phyloP scores from a whole-genome alignment of 1,140 invertebrate genomes.

The Brachionus angularis region DNA sequence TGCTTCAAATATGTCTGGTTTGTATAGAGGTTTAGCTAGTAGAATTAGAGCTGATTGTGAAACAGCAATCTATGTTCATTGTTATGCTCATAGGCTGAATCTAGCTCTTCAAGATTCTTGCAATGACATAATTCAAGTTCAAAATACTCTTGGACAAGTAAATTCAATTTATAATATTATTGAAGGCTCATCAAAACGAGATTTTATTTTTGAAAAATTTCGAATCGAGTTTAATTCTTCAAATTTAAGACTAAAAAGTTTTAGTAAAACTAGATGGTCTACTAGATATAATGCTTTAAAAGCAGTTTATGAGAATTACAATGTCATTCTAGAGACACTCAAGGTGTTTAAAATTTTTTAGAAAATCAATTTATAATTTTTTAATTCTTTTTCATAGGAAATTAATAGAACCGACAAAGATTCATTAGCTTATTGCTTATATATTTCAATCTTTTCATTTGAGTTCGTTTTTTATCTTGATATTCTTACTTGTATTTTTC shows the following conservation, averaged over 20 bases:
- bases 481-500: neutral
- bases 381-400: constrained; percentile 4
- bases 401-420: neutral
- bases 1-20: constrained; percentile 7
- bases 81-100: neutral
- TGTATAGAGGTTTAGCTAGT: constrained; percentile 1
- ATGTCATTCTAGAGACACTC: neutral
- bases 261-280: constrained; percentile 7
- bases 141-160: neutral
- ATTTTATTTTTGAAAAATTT: constrained; percentile 2
- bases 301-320: neutral
- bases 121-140: neutral
- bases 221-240: neutral
- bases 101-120: neutral
- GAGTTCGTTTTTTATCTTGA: neutral
- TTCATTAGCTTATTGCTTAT: neutral
- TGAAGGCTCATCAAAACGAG: constrained; percentile 16
- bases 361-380: neutral
- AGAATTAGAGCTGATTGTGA: neutral
- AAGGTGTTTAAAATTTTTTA: constrained; percentile 2
- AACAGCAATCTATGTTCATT: neutral
- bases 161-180: neutral
- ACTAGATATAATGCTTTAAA: neutral
- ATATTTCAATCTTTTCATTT: neutral
- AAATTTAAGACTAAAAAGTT: neutral